Conservation (phyloP, 2,888 invertebrate genomes). For the Uropetala carovei region DNA sequence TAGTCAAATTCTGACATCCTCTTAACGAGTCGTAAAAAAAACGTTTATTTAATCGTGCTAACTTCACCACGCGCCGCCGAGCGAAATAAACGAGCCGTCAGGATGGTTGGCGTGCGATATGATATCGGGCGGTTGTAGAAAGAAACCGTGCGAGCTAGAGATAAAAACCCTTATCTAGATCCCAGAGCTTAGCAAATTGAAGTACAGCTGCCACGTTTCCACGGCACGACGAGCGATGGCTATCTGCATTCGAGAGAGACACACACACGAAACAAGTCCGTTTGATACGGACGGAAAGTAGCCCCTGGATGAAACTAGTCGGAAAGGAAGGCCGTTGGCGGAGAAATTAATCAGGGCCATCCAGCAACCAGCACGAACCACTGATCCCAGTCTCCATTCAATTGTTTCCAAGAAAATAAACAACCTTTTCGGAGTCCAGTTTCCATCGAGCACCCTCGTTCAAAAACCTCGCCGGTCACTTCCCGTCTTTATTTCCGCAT, state of each 20-base stretch:
- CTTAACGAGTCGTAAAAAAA: conserved; percentile 3
- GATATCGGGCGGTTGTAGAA: neutral
- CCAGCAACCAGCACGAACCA: neutral
- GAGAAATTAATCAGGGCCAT: conserved; percentile 14
- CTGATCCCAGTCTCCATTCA: neutral
- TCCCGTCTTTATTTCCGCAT: too few species aligned
- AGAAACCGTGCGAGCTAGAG: neutral
- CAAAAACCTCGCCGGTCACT: too few species aligned
- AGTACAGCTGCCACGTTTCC: conserved; percentile 17
- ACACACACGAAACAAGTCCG: conserved; percentile 23
- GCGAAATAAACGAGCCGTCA: neutral
- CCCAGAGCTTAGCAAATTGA: neutral
- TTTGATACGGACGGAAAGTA: neutral
- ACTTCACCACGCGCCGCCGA: neutral
- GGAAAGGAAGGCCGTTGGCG: conserved; percentile 1
- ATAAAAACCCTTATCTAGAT: conserved; percentile 8
- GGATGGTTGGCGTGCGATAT: neutral
- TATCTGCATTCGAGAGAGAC: neutral
- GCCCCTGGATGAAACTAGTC: neutral
- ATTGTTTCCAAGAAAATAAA: neutral
- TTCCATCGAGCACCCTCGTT: neutral
- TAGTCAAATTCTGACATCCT: neutral
- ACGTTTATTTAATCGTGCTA: neutral
- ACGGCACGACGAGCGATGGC: conserved; percentile 14
- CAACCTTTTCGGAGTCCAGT: neutral